Base-by-base conservation (phyloP, 1,140 invertebrate genomes). In the Anadara kagoshimensis region DNA sequence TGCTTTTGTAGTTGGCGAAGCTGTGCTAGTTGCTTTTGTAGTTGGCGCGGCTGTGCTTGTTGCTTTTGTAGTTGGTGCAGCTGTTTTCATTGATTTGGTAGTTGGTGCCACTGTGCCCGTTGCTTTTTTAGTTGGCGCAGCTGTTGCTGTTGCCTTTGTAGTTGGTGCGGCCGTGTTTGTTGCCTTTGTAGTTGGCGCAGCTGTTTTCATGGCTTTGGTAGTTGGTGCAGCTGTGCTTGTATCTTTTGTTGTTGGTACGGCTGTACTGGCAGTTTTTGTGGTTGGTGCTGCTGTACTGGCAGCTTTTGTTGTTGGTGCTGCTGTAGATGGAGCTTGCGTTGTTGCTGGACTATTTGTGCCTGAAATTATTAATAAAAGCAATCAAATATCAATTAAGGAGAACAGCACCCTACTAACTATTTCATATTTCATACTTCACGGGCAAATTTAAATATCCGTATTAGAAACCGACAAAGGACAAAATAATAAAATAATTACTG, bases 1-100 rank as follows among this genome's bases (percentile, higher is more conserved):
- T 63, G 26, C 8, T 26, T 11, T 47, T 16, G 69, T 70, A 56
- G 69, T 62, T 24, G 58, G 36, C 41, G 57, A 24, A 4, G 22
- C 20, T 10, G 57, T 62, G 7, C 47, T 61, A 43, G 69, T 20
- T 56, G 43, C 1, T 3, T 22, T 64, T n/a, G 64, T 41, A 14
- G 64, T 56, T 54, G 53, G 26, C 16, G 14, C 16, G 1, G 11
- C n/a, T 16, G 62, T 64, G n/a, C 20, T 49, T 47, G 45, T 16
- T 2, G 18, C 43, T 14, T 18, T 16, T 11, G 67, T 51, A 47
- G 67, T 69, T n/a, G 66, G 41, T n/a, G 24, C 7, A 5, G 5
- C 22, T 10, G 10, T 20, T 56, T 10, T 12, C 7, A 24, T 56
- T 56, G 10, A 20, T 12, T 8, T 18, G 8, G 20, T 8, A n/a